phyloP scores from a whole-genome alignment of 1,140 invertebrate genomes.

The Aculops lycopersici region DNA sequence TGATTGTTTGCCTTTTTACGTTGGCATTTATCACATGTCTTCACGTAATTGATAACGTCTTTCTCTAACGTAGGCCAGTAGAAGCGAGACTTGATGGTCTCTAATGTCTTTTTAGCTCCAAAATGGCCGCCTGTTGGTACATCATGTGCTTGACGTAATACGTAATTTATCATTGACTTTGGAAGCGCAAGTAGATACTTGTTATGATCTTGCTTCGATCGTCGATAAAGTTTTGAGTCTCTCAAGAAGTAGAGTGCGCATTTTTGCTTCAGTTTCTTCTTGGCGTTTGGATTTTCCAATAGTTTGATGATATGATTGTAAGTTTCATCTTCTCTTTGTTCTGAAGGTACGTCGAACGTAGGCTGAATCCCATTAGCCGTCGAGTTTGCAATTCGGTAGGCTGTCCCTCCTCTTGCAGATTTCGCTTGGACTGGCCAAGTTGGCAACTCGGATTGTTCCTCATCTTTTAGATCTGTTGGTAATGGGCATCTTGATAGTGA shows the following conservation, averaged over 20 bases:
- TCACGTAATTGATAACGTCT: background rate
- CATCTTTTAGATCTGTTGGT: background rate
- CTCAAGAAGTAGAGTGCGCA: background rate
- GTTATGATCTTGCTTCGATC: background rate
- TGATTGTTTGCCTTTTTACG: background rate
- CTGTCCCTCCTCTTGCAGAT: too few relatives aligned
- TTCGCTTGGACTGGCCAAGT: too few relatives aligned
- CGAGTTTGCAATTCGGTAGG: background rate
- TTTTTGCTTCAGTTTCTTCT: background rate
- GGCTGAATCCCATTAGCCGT: background rate
- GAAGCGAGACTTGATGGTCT: background rate
- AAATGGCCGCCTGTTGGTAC: constrained; percentile 4
- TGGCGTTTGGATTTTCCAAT: background rate
- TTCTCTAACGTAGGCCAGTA: constrained; percentile 4
- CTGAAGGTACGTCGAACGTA: background rate
- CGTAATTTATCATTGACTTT: background rate
- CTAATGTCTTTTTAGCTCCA: constrained; percentile 1
- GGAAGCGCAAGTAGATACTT: background rate
- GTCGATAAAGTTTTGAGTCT: constrained; percentile 1
- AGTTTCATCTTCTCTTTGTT: constrained; percentile 1
- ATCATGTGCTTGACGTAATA: background rate
- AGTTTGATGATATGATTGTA: background rate
- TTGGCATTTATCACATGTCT: background rate
- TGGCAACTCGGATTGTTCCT: too few relatives aligned
- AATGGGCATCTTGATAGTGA: constrained; percentile 4